These are phyloP conservation scores for Tyto alba DNA, from an alignment of 2,113 vertebrate genomes.

Conservation along the genomic window DNA sequence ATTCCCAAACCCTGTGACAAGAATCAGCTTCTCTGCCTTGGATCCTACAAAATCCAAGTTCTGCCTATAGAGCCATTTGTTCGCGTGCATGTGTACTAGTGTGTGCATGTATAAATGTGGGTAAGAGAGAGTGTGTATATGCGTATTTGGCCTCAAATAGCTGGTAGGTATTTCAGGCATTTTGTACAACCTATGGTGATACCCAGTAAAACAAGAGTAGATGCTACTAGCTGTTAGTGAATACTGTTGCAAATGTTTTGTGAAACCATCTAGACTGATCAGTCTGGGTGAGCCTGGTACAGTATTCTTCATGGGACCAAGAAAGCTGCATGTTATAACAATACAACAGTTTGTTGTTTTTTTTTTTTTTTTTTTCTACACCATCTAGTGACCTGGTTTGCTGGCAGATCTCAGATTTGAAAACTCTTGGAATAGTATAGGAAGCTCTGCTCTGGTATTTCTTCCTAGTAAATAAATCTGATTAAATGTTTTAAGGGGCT, in stretches of 20 bases:
- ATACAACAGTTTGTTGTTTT: background rate
- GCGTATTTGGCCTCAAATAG: background rate
- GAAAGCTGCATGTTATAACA: background rate
- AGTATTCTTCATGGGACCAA: background rate
- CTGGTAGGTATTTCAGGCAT: background rate
- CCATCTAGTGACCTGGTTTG: background rate
- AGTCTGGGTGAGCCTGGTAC: background rate
- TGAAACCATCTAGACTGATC: background rate
- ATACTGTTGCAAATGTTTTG: constrained; percentile 4
- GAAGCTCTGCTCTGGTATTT: constrained; percentile 1
- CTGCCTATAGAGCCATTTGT: constrained; percentile 17
- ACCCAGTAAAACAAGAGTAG: background rate
- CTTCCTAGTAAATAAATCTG: background rate
- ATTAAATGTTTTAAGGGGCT: background rate
- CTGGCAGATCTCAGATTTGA: background rate
- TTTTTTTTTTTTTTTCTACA: background rate
- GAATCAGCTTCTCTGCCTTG: constrained; percentile 39
- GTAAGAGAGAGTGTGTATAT: background rate
- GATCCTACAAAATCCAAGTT: constrained; percentile 63
- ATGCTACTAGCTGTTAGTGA: background rate
- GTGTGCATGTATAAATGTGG: background rate
- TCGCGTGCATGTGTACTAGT: background rate
- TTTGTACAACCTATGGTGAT: background rate
- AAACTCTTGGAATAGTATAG: background rate
- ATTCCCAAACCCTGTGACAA: background rate